Evolutionary conservation across 2,888 invertebrate species (phyloP).

Genomic region (Lamproptera curius): DNA sequence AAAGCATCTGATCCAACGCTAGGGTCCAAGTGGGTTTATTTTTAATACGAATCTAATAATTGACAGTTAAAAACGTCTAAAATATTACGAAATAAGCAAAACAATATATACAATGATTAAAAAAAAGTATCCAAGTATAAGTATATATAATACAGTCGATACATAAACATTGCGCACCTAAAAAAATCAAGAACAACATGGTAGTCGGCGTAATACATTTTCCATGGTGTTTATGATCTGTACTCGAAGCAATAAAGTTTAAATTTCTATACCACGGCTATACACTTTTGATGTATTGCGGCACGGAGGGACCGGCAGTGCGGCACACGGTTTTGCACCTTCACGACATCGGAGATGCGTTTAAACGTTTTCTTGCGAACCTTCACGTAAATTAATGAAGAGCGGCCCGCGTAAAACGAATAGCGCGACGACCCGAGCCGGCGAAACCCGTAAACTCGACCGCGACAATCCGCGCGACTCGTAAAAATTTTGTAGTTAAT

Average conservation of each 20-base stretch:
- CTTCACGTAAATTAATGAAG: constrained; percentile 65
- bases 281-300: constrained; percentile 26
- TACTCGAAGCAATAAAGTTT: constrained; percentile 27
- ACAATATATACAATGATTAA: too few relatives aligned
- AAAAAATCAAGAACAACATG: too few relatives aligned
- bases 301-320: constrained; percentile 30
- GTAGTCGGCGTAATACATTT: too few relatives aligned
- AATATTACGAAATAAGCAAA: too few relatives aligned
- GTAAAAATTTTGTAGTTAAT: constrained; percentile 37
- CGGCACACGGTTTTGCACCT: constrained; percentile 33
- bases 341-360: constrained; percentile 27
- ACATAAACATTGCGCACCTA: constrained; percentile 46
- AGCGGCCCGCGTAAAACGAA: constrained; percentile 40
- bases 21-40: too few relatives aligned
- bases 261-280: constrained; percentile 25
- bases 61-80: too few relatives aligned
- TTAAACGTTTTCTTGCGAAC: constrained; percentile 54
- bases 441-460: constrained; percentile 31
- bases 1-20: too few relatives aligned
- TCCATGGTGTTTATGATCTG: too few relatives aligned
- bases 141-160: too few relatives aligned
- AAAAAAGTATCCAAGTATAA: too few relatives aligned
- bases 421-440: constrained; percentile 34
- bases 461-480: constrained; percentile 30
- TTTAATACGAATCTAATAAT: too few relatives aligned